Evolutionary conservation across 2,888 invertebrate species (phyloP), one percentile per base, ranked within the genome.

Genomic region (Agrotis puta): DNA sequence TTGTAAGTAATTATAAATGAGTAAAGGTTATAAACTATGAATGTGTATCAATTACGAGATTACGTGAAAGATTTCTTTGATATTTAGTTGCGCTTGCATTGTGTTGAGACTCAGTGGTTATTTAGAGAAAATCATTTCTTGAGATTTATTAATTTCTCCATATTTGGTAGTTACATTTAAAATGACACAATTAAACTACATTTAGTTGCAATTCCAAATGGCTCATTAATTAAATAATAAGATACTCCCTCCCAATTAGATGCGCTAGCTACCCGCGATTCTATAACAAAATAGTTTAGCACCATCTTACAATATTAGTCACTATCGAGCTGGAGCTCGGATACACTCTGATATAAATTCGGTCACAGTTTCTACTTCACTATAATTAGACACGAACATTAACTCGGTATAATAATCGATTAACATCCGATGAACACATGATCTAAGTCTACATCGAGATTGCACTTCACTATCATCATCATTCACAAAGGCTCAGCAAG

Each of bases 301-400:
- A 94, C 94, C 94, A 90, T 92, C 86, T 88, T 89, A 88, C 82
- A 87, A 79, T 81, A 78, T 81, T 86, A 79, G 77, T 85, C 84
- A 76, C 74, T 76, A 74, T 70, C 76, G 79, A 79, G 73, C 79
- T 66, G 53, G 57, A 77, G 85, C 85, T 85, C 88, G 83, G 84
- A 85, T 86, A 88, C 84, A 89, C 78, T 85, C 88, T 87, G 87
- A 89, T 91, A 90, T 94, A 93, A 94, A 93, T 94, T 94, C 94
- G 93, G 89, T 92, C 91, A 89, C 88, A 83, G 86, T 88, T 85
- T 85, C 89, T 91, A 90, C 74, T 53, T 75, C 77, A 82, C 86
- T 88, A 85, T 79, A 83, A 79, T 83, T 88, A 88, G 79, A 86
- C 88, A 85, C 85, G 84, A 88, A 90, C 87, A 87, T 85, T 87